Evolutionary conservation across 2,113 vertebrate genomes (phyloP), one percentile per base, ranked within the genome.

Genomic region (Apaloderma vittatum): DNA sequence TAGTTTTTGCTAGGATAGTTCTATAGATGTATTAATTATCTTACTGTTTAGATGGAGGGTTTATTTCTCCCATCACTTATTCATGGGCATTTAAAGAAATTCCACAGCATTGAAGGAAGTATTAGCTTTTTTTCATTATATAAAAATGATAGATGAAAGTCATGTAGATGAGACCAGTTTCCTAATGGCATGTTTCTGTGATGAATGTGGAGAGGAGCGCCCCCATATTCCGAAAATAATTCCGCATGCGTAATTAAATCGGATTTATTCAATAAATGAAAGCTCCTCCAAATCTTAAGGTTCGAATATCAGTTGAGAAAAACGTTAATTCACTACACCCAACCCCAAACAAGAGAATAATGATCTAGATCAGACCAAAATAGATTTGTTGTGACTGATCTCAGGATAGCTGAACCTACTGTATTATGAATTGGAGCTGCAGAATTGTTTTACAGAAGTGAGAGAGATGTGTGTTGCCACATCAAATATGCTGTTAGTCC

Each of bases 311-410:
- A n/a, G n/a, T n/a, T n/a, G n/a, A n/a, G n/a, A n/a, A n/a, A n/a
- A n/a, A n/a, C n/a, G n/a, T n/a, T n/a, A n/a, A n/a, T n/a, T n/a
- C n/a, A n/a, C n/a, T n/a, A n/a, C n/a, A n/a, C n/a, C n/a, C n/a
- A n/a, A n/a, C n/a, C n/a, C n/a, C n/a, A n/a, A n/a, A n/a, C n/a
- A n/a, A n/a, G n/a, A n/a, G n/a, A n/a, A n/a, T n/a, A n/a, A n/a
- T n/a, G n/a, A n/a, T n/a, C n/a, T n/a, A n/a, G n/a, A n/a, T 96
- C 68, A 81, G 75, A 93, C 49, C 45, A 71, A 89, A 96, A 96
- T 94, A 79, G 48, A 87, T 97, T 97, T 93, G 70, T 84, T 91
- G 51, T 82, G 72, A 78, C 73, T 87, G 85, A 94, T 94, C 80
- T 98, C 71, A 72, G 89, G 77, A 58, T 81, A 93, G 71, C 90